These are phyloP conservation scores for Chamaetylas fuelleborni DNA, from an alignment of 2,113 vertebrate genomes.

Conservation along the genomic window DNA sequence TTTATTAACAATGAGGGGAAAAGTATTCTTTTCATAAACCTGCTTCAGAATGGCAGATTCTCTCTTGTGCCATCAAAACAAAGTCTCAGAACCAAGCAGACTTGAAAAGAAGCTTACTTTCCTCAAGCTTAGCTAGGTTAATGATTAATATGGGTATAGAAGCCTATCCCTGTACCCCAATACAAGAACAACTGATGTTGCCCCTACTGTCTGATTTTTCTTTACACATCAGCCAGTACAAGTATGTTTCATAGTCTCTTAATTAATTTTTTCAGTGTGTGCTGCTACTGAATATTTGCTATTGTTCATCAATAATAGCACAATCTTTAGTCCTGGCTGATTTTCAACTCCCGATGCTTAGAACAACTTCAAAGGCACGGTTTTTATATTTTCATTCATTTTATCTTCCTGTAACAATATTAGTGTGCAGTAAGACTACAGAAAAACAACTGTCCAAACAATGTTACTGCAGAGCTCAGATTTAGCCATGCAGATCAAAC, in stretches of 20 bases:
- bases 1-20: background rate
- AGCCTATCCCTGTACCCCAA: background rate
- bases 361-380: background rate
- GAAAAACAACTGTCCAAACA: background rate
- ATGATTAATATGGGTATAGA: background rate
- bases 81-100: background rate
- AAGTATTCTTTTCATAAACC: background rate
- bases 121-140: background rate
- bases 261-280: background rate
- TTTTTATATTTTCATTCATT: background rate
- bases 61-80: background rate
- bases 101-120: background rate
- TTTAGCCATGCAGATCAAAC: background rate
- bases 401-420: background rate
- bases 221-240: background rate
- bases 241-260: background rate
- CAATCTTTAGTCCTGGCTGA: background rate
- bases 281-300: background rate
- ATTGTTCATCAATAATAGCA: background rate
- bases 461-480: background rate
- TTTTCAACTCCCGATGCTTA: background rate
- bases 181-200: background rate
- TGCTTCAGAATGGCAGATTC: background rate
- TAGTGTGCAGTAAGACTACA: background rate
- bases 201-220: background rate